Evolutionary conservation across 1,140 invertebrate species (phyloP).

Genomic region (Amyelois transitella): DNA sequence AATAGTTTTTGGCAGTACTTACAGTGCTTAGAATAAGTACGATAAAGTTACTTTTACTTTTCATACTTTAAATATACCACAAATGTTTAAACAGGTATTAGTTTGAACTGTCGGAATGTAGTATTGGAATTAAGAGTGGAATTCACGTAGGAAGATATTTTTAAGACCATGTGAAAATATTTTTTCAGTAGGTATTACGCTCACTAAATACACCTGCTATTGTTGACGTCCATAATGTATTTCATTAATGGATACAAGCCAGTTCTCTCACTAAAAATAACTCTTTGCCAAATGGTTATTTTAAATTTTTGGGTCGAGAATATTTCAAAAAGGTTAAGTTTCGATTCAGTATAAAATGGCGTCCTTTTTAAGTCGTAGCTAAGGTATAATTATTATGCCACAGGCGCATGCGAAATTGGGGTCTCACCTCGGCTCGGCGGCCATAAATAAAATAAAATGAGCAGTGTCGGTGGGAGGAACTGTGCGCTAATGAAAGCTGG

Average conservation of each 20-base stretch:
- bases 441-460: slow-evolving; percentile 72
- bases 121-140: too few relatives aligned
- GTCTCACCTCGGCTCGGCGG: slow-evolving; percentile 63
- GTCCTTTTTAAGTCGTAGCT: slow-evolving; percentile 52
- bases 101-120: too few relatives aligned
- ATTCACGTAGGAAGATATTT: too few relatives aligned
- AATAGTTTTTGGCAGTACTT: too few relatives aligned
- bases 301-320: background rate
- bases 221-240: too few relatives aligned
- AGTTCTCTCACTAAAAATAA: background rate
- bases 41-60: too few relatives aligned
- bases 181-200: too few relatives aligned
- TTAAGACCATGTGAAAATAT: too few relatives aligned
- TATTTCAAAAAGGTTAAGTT: background rate
- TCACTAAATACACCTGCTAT: background rate
- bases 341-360: slow-evolving; percentile 47
- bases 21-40: too few relatives aligned
- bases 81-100: too few relatives aligned
- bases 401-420: slow-evolving; percentile 69
- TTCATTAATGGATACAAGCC: too few relatives aligned
- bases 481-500: slow-evolving; percentile 63
- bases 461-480: slow-evolving; percentile 60
- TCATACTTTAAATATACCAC: too few relatives aligned
- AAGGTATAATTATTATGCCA: slow-evolving; percentile 68
- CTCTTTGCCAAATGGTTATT: background rate